These are phyloP conservation scores for Myotis pilosus DNA, from an alignment of 2,797 vertebrate species.

Conservation along the genomic window DNA sequence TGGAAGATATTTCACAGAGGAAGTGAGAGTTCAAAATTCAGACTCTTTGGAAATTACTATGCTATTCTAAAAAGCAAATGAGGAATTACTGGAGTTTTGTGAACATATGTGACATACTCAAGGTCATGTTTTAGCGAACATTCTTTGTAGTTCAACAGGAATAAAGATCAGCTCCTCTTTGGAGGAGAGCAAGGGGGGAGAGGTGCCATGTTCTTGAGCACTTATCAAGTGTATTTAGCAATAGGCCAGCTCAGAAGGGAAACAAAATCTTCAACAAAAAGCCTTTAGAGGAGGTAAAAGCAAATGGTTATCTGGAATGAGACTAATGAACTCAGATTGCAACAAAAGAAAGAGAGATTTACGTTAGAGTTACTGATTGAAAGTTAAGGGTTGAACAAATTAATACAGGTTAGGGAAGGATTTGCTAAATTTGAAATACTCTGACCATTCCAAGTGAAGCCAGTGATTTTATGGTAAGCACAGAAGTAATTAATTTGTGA, in stretches of 20 bases:
- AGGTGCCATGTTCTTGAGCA: constrained; percentile 54
- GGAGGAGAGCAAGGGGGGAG: neutral
- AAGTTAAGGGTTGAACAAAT: constrained; percentile 30
- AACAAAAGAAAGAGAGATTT: neutral
- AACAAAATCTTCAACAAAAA: constrained; percentile 63
- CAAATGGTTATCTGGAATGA: constrained; percentile 34
- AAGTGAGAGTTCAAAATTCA: neutral
- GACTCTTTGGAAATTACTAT: neutral
- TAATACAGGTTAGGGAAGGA: neutral
- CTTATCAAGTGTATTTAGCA: constrained; percentile 63
- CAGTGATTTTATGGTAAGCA: constrained; percentile 43
- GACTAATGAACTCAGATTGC: neutral
- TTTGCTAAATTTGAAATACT: constrained; percentile 54
- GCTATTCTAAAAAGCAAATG: constrained; percentile 42
- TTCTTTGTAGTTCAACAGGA: constrained; percentile 43
- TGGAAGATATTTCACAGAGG: neutral
- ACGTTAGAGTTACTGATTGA: neutral
- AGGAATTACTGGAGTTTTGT: constrained; percentile 37
- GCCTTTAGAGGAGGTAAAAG: neutral
- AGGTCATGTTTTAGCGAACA: constrained; percentile 53
- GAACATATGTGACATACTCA: constrained; percentile 54
- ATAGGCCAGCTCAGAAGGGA: constrained; percentile 57
- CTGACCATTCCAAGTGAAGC: constrained; percentile 48
- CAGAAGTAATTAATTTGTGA: constrained; percentile 57
- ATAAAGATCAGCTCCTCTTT: constrained; percentile 62